Conservation (phyloP, 2,888 invertebrate species). For the Lissonota sp. region DNA sequence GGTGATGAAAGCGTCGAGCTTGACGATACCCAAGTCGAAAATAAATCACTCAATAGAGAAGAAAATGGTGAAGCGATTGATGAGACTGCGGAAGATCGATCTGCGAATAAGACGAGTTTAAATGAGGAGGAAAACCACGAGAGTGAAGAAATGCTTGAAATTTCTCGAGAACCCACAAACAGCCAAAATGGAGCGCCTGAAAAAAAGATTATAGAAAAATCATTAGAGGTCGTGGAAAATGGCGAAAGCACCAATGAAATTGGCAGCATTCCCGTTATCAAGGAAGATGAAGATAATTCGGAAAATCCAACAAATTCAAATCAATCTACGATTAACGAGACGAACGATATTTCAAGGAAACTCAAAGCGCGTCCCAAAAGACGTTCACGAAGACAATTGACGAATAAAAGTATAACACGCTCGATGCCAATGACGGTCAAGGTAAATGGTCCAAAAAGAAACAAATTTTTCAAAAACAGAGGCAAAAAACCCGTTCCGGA, state of each 20-base stretch:
- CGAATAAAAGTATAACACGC: too few relatives aligned
- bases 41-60: neutral
- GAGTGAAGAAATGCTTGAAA: neutral
- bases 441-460: too few relatives aligned
- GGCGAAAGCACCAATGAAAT: neutral
- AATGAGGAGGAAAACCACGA: neutral
- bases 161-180: neutral
- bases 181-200: neutral
- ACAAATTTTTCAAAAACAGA: too few relatives aligned
- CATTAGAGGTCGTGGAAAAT: neutral
- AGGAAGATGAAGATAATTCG: too few relatives aligned
- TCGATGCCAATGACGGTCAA: too few relatives aligned
- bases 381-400: too few relatives aligned
- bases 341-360: too few relatives aligned
- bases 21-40: neutral
- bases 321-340: too few relatives aligned
- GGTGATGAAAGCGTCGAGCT: neutral
- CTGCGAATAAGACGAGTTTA: neutral
- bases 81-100: conserved; percentile 1
- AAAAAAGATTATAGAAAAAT: neutral
- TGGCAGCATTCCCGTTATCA: neutral
- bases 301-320: too few relatives aligned
- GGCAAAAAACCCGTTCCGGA: too few relatives aligned
- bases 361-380: too few relatives aligned
- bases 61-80: neutral